Base-by-base conservation (phyloP, 1,140 invertebrate species). In the Micrasema minimum region DNA sequence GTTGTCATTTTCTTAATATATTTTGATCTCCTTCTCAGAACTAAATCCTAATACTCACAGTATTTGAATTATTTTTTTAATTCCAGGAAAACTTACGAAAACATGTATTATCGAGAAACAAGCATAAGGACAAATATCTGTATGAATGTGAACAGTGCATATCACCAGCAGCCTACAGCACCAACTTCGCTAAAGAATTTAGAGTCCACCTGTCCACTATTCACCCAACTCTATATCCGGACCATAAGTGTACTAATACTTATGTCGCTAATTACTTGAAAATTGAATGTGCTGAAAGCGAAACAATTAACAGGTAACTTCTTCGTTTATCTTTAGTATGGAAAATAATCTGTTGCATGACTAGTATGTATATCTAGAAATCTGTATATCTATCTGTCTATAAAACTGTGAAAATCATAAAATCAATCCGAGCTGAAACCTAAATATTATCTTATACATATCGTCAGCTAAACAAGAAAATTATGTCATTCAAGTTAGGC, bases 1-100 rank as follows among this genome's bases (percentile, higher is more conserved):
- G n/a, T n/a, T n/a, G n/a, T n/a, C n/a, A n/a, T n/a, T n/a, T n/a
- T n/a, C n/a, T n/a, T n/a, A n/a, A n/a, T n/a, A n/a, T n/a, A n/a
- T n/a, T n/a, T n/a, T n/a, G n/a, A n/a, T n/a, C n/a, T n/a, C n/a
- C n/a, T n/a, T n/a, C n/a, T n/a, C n/a, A n/a, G n/a, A n/a, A n/a
- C n/a, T n/a, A n/a, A n/a, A n/a, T n/a, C n/a, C n/a, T n/a, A n/a
- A n/a, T n/a, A n/a, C n/a, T n/a, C n/a, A n/a, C n/a, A n/a, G n/a
- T n/a, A n/a, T n/a, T n/a, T n/a, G 31, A 59, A 26, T 26, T 20
- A 20, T 41, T 0, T 16, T 57, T 57, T 43, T 16, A 50, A 68
- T 77, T 82, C 14, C 83, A 94, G 89, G 94, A 95, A 79, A 96
- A 96, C 80, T 85, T 96, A 5, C 87, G 94, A 1, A 96, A 95